phyloP scores from a whole-genome alignment of 2,113 vertebrate species.

The Thermophis baileyi region DNA sequence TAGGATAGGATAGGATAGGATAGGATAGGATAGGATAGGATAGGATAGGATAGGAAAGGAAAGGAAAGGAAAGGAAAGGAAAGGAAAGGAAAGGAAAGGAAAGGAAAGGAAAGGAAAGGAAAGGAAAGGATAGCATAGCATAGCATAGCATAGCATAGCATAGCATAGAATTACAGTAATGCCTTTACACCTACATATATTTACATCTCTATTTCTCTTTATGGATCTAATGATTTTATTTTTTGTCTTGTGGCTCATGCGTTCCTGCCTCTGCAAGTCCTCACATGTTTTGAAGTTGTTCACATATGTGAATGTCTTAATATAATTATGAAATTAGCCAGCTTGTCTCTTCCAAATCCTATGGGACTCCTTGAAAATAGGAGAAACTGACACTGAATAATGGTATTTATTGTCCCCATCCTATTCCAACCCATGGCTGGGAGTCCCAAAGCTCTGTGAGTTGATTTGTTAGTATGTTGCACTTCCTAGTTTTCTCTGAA shows the following conservation, averaged over 20 bases:
- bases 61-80: too few relatives aligned
- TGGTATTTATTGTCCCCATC: background rate
- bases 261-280: background rate
- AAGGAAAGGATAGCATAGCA: too few relatives aligned
- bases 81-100: too few relatives aligned
- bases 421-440: background rate
- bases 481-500: background rate
- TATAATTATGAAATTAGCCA: background rate
- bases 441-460: background rate
- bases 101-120: too few relatives aligned
- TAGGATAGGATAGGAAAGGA: too few relatives aligned
- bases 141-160: too few relatives aligned
- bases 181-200: background rate
- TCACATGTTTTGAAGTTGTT: background rate
- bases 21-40: too few relatives aligned
- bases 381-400: background rate
- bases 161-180: background rate
- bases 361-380: background rate
- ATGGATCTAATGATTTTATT: background rate
- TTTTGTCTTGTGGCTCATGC: rapidly evolving
- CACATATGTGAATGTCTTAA: background rate
- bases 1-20: too few relatives aligned
- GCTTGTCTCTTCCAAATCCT: background rate
- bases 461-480: background rate
- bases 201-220: background rate